Percentiles rank a stretch among this genome's conserved stretches.
These are phyloP conservation scores for Peromyscus aztecus DNA, from an alignment of 2,797 vertebrate genomes.

Conservation along the genomic window DNA sequence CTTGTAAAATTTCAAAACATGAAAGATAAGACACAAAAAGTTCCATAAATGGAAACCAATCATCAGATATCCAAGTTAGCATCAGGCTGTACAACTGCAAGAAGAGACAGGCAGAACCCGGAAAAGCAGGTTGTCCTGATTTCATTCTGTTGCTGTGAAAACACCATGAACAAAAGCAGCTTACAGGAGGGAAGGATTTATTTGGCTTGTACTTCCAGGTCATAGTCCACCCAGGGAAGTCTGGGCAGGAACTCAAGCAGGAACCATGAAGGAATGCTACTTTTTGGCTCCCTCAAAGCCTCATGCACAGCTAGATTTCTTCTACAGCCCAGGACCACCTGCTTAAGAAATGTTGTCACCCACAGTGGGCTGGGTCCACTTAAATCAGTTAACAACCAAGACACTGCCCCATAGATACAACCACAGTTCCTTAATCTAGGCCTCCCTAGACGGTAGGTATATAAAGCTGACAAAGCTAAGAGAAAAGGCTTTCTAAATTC, in stretches of 20 bases:
- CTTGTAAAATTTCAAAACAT: neutral
- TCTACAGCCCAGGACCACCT: neutral
- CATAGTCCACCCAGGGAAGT: neutral
- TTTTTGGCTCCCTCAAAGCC: neutral
- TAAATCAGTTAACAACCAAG: neutral
- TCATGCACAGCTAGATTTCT: neutral
- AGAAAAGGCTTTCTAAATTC: neutral
- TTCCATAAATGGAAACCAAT: neutral
- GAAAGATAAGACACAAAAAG: neutral
- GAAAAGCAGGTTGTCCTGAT: neutral
- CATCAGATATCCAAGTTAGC: neutral
- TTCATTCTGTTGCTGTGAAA: neutral
- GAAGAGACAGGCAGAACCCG: neutral
- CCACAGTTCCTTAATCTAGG: neutral
- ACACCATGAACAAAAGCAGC: neutral
- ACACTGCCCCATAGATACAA: neutral
- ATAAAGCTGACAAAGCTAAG: neutral
- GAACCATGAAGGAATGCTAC: neutral
- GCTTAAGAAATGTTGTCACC: neutral
- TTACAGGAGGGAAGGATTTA: neutral
- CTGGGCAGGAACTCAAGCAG: neutral
- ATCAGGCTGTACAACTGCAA: conserved; percentile 3
- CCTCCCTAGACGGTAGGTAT: neutral
- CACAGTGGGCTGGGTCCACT: neutral
- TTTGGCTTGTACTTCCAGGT: neutral